These are phyloP conservation scores for Megaceryle torquata DNA, from an alignment of 2,113 vertebrate species.

Conservation along the genomic window DNA sequence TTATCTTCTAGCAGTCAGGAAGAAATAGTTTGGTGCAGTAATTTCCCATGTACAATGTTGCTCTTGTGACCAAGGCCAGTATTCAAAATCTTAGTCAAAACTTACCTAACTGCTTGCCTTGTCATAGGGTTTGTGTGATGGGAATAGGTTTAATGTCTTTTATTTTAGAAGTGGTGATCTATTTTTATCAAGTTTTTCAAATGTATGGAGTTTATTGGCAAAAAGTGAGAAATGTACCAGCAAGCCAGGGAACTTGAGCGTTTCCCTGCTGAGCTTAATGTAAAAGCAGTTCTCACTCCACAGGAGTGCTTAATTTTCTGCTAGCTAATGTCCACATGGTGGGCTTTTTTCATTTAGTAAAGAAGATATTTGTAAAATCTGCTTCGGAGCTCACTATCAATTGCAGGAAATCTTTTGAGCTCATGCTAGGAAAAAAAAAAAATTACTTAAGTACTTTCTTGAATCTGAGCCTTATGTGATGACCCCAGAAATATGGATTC, in stretches of 20 bases:
- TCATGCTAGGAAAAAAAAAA: not conserved
- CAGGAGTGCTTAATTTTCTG: constrained; percentile 21
- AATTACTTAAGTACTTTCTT: constrained; percentile 1
- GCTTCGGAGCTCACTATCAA: not conserved
- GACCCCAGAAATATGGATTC: not conserved
- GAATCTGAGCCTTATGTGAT: not conserved
- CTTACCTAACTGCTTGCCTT: not conserved
- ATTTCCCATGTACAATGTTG: not conserved
- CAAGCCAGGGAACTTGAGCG: not conserved
- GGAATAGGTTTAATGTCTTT: not conserved
- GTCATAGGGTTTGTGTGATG: not conserved
- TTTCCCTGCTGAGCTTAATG: constrained; percentile 51
- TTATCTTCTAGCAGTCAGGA: not conserved
- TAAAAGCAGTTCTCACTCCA: constrained; percentile 25
- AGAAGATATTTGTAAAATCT: constrained; percentile 8
- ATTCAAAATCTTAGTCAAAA: not conserved
- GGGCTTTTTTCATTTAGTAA: not conserved
- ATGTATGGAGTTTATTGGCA: not conserved
- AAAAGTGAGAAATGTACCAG: constrained; percentile 7
- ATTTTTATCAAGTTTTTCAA: not conserved
- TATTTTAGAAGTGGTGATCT: not conserved
- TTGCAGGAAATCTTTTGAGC: not conserved
- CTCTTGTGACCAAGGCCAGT: not conserved
- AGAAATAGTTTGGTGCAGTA: not conserved
- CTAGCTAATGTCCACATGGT: constrained; percentile 19